Conservation (phyloP, 1,140 invertebrate species). For the Dendroctonus valens region DNA sequence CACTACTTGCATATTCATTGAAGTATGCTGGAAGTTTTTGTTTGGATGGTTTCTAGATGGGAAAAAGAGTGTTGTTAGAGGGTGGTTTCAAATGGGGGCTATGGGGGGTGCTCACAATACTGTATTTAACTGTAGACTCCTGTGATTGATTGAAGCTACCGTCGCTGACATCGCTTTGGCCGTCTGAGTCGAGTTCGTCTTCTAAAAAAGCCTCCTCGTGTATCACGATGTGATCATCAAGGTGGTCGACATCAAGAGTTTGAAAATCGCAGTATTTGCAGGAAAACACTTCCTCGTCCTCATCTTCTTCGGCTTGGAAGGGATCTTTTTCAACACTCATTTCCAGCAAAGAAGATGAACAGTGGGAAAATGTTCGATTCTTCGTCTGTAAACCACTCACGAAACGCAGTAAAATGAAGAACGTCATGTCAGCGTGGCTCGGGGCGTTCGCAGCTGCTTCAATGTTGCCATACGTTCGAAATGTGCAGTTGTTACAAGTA, state of each 20-base stretch:
- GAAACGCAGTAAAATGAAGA: background rate
- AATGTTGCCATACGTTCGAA: too few species aligned
- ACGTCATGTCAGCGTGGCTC: background rate
- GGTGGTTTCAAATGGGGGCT: background rate
- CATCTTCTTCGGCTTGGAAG: slow-evolving; percentile 10
- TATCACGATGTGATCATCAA: slow-evolving; percentile 33
- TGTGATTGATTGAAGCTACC: background rate
- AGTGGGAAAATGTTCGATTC: background rate
- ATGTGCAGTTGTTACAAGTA: too few species aligned
- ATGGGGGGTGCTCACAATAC: background rate
- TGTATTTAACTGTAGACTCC: background rate
- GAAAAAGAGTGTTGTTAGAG: background rate
- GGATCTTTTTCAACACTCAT: background rate
- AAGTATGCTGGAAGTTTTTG: slow-evolving; percentile 15
- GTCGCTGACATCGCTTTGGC: background rate
- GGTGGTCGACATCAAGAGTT: slow-evolving; percentile 27
- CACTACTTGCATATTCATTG: background rate
- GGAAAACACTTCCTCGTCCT: slow-evolving; percentile 9
- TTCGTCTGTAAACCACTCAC: background rate
- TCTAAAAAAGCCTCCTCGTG: slow-evolving; percentile 21
- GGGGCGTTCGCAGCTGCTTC: too few species aligned
- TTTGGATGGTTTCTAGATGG: background rate
- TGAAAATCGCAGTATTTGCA: slow-evolving; percentile 33
- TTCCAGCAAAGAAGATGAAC: background rate
- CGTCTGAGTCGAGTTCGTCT: slow-evolving; percentile 13